A percentile compares a stretch with the other conserved stretches of the same genome.
These are phyloP conservation scores for Grapholita molesta DNA, from an alignment of 1,140 invertebrate species.

Conservation along the genomic window DNA sequence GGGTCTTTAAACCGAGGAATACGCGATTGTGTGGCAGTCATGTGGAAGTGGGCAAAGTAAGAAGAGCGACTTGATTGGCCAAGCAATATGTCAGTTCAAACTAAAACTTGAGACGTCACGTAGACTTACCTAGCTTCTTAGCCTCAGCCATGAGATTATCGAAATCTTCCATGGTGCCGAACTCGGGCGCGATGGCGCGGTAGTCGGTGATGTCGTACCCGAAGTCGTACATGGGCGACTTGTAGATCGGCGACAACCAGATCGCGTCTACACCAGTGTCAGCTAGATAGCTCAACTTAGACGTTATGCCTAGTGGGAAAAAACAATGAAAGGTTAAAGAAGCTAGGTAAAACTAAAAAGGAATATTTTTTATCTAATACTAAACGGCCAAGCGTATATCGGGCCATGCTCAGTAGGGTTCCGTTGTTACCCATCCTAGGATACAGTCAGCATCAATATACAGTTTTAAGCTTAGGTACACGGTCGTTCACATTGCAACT, in stretches of 20 bases:
- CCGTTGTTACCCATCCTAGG: no score
- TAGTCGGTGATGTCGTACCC: conserved; percentile 85
- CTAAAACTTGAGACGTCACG: no score
- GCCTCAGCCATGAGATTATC: conserved; percentile 68
- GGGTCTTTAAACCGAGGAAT: no score
- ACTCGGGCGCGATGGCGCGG: conserved; percentile 77
- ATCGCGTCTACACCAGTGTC: conserved; percentile 82
- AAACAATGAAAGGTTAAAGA: not conserved
- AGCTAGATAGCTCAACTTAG: conserved; percentile 81
- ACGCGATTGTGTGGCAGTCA: no score
- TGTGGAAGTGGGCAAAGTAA: no score
- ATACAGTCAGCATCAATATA: no score
- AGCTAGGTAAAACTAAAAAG: not conserved
- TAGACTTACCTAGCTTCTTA: conserved; percentile 53
- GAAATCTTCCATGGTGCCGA: conserved; percentile 83
- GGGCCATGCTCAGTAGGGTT: no score
- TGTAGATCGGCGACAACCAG: conserved; percentile 81
- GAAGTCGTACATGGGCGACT: conserved; percentile 81
- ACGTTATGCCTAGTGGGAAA: conserved; percentile 68
- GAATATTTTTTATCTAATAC: no score
- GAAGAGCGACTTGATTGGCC: no score
- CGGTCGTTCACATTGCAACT: no score
- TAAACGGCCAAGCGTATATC: no score
- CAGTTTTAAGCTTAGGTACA: no score
- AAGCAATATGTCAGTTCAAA: not conserved